Base-by-base conservation (phyloP, 53 echinoderm and acorn worm genomes). In the Temnopleurus reevesii region DNA sequence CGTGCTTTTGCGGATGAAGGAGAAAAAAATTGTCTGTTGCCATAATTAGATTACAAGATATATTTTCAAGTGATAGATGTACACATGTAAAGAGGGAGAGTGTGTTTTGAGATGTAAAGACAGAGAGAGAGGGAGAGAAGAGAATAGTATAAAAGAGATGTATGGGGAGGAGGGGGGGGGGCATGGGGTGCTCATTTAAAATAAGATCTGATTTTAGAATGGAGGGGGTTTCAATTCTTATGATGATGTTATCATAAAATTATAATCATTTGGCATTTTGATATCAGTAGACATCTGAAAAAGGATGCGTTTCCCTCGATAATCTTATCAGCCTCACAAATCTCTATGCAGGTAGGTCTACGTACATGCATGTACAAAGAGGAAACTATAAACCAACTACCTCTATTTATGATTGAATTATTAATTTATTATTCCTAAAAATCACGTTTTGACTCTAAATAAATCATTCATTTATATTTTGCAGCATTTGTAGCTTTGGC, bases 41-140 rank as follows among this genome's bases (percentile, higher is more conserved):
- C 23, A 41, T 71, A 71, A 71, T 71, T 71, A 71, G 71, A 71
- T 71, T 71, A 71, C n/a, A 71, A 71, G 21, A 71, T 36, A 71
- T 71, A 71, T 71, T 71, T 71, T 71, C 71, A 71, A 71, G 71
- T 71, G 71, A 71, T 33, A 31, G n/a, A n/a, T n/a, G n/a, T n/a
- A n/a, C n/a, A n/a, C n/a, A n/a, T n/a, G n/a, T n/a, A n/a, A n/a
- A n/a, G n/a, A n/a, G n/a, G n/a, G n/a, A n/a, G n/a, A n/a, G n/a
- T n/a, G n/a, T n/a, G n/a, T n/a, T n/a, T n/a, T n/a, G n/a, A n/a
- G n/a, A n/a, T n/a, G n/a, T n/a, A n/a, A n/a, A n/a, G n/a, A n/a
- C n/a, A n/a, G n/a, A n/a, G n/a, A n/a, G 71, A 71, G 41, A 63
- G 43, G 71, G 41, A 41, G 71, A 71, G 23, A 64, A 64, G 41